Conservation (phyloP, 2,113 vertebrate species). For the Eurypyga helias region DNA sequence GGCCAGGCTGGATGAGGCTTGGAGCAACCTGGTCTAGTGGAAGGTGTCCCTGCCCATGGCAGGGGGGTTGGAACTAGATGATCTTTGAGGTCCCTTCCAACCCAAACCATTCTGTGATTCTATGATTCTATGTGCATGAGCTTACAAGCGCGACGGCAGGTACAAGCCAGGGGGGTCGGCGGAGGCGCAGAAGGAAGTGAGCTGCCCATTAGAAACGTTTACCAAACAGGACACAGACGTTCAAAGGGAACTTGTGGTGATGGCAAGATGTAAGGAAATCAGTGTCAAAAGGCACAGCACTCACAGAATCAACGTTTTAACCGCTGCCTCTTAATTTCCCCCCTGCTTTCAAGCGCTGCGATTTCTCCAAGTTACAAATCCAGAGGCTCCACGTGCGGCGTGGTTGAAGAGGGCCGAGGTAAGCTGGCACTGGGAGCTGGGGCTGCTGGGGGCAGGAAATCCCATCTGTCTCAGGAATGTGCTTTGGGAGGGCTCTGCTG, state of each 20-base stretch:
- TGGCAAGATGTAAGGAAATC: not conserved
- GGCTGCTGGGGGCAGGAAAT: not conserved
- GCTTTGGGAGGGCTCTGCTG: not conserved
- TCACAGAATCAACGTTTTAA: not conserved
- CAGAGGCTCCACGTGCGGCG: accelerated
- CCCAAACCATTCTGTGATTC: too few relatives aligned
- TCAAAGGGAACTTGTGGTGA: not conserved
- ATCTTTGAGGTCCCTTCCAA: too few relatives aligned
- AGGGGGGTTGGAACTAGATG: too few relatives aligned
- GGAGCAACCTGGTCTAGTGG: too few relatives aligned
- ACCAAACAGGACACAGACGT: not conserved
- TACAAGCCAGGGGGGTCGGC: not conserved
- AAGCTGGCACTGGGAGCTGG: not conserved
- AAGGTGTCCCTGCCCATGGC: too few relatives aligned
- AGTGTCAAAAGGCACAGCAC: not conserved
- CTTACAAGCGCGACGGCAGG: not conserved
- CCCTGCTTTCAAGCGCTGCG: not conserved
- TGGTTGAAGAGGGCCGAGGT: not conserved
- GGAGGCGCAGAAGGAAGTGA: not conserved
- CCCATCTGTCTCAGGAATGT: not conserved
- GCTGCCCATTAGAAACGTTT: not conserved
- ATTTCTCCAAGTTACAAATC: not conserved
- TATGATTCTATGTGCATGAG: too few relatives aligned
- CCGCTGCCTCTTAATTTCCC: not conserved
- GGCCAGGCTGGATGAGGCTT: too few relatives aligned